Evolutionary conservation across 2,113 vertebrate species (phyloP), one percentile per base, ranked within the genome.

Genomic region (Archilochus colubris): DNA sequence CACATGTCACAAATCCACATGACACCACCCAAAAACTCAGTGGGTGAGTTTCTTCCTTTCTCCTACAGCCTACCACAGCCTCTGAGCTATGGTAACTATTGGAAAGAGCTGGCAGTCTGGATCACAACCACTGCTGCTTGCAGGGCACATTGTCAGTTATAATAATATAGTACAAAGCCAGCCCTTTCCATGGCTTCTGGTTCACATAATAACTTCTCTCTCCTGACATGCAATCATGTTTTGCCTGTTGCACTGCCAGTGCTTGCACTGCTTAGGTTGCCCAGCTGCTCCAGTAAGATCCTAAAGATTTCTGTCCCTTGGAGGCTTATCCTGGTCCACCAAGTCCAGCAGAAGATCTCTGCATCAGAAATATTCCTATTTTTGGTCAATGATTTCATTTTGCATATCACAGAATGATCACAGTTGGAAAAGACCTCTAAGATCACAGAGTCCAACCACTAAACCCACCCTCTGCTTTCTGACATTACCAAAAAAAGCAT

Each of bases 71-170:
- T 73, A 78, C 33, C 84, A 88, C 84, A 64, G 70, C 22, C 43
- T 79, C 61, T 64, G 58, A 72, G 74, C 78, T 79, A 10, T n/a
- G 57, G 54, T 24, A 75, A 72, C 58, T 30, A 28, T 1, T 76
- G 82, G 92, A 53, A 89, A 73, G 79, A 70, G 63, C 27, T 94
- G 74, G n/a, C 76, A 36, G 22, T 67, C 67, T 90, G 43, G 67
- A 53, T 87, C 62, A 62, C 7, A 66, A 64, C 30, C 1, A 0
- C 28, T 24, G 67, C 33, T 58, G 80, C 89, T 85, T 76, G 48
- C 40, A 76, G 59, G 59, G 46, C 30, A 43, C 0, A 0, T 73
- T 54, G 5, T n/a, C 57, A 69, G 22, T 62, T n/a, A n/a, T 4
- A 88, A 57, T 40, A 59, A 86, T 12, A 5, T 5, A 28, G 64